A percentile compares a stretch with the other conserved stretches of the same genome.
phyloP scores from a whole-genome alignment of 2,113 vertebrate genomes.

The Bubo blakistoni region DNA sequence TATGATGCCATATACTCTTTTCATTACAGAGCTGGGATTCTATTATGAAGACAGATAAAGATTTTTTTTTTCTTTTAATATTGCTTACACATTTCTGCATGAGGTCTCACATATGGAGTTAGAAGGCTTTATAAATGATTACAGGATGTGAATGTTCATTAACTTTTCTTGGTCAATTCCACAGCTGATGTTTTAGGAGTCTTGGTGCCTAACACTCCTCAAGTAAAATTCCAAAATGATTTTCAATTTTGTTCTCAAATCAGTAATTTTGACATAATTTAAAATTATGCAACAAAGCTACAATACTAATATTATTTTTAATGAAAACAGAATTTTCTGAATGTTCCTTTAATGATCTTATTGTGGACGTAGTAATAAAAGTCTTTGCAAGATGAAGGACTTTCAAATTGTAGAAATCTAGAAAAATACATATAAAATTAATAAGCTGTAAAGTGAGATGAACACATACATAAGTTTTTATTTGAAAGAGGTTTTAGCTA shows the following conservation, averaged over 20 bases:
- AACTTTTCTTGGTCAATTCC: background rate
- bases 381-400: background rate
- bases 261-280: background rate
- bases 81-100: background rate
- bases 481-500: background rate
- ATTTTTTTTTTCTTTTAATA: background rate
- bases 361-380: background rate
- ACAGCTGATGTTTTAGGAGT: background rate
- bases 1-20: background rate
- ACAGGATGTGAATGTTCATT: background rate
- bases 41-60: background rate
- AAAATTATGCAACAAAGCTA: background rate
- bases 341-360: background rate
- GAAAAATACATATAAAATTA: background rate
- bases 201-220: background rate
- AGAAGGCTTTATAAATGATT: background rate
- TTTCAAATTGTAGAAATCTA: background rate
- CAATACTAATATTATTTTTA: background rate
- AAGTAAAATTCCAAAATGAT: background rate
- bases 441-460: background rate
- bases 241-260: background rate
- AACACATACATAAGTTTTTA: background rate
- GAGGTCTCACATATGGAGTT: background rate
- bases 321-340: background rate
- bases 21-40: background rate